Base-by-base conservation (phyloP, 2,888 invertebrate genomes). In the Drosophila kuntzei region DNA sequence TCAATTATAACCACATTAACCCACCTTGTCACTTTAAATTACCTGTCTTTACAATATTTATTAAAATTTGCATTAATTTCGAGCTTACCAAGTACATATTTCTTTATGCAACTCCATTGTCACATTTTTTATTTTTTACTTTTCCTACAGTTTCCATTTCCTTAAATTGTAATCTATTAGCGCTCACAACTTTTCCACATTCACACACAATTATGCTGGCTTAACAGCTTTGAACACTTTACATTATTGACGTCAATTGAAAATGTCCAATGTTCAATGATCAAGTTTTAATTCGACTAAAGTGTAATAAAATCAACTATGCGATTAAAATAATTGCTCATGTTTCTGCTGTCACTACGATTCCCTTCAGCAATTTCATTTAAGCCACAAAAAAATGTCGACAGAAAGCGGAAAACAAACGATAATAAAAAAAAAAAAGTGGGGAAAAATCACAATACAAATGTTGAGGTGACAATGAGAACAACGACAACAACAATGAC, bases 371-470 rank as follows among this genome's bases (percentile, higher is more conserved):
- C 29, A 41, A 39, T 77, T 73, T 61, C 41, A 53, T 32, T 80
- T 71, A 50, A 50, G 50, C 55, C 8, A 29, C 11, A 34, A 44
- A 58, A 54, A 61, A 47, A 51, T 22, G 27, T 8, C 16, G 16
- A 14, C 18, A n/a, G 47, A 18, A 47, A 32, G 29, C 22, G 14
- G 37, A 22, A 22, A 49, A n/a, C 49, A 50, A 51, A 27, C 6
- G 51, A 12, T 25, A 16, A 11, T 14, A 14, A 53, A 37, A 36
- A 22, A 14, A 18, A 20, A 46, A 41, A 32, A 11, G 37, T 47
- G 18, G n/a, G 47, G 4, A 47, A 53, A 65, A 69, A 76, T 65
- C 73, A 50, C 63, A 72, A 62, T 61, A 58, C 58, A 72, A 76
- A 69, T 65, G 68, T 57, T 46, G 49, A 39, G 65, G 59, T 51